Conservation (phyloP, 2,797 vertebrate genomes). For the Basileuterus tristriatus region DNA sequence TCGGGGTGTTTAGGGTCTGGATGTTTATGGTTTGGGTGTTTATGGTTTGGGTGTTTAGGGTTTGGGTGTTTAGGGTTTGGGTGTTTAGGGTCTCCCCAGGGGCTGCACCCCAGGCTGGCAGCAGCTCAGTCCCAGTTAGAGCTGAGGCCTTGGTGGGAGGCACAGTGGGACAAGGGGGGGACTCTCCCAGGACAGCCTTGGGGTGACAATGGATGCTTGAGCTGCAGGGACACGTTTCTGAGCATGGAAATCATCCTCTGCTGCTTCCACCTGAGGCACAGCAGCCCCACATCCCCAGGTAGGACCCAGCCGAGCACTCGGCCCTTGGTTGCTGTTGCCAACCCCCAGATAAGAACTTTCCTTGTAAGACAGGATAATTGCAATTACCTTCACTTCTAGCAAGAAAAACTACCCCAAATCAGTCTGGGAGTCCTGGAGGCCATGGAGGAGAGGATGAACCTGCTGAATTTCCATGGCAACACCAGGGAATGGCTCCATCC, state of each 20-base stretch:
- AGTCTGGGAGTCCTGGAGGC: neutral
- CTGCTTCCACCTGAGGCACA: neutral
- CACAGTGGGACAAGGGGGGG: fast-evolving
- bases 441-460: slow-evolving; percentile 26
- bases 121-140: neutral
- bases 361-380: neutral
- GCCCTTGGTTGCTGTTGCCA: fast-evolving
- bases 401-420: neutral
- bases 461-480: slow-evolving; percentile 58
- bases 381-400: neutral
- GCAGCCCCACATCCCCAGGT: neutral
- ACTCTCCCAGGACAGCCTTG: neutral
- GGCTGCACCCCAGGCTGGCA: neutral
- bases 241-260: neutral
- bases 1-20: neutral
- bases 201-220: fast-evolving
- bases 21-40: neutral
- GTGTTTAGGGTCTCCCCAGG: neutral
- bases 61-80: neutral
- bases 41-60: neutral
- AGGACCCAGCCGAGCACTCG: fast-evolving
- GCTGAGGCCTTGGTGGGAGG: neutral
- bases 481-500: neutral
- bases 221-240: fast-evolving
- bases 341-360: neutral